Evolutionary conservation across 2,888 invertebrate genomes (phyloP).

Genomic region (Heteromurus nitidus): DNA sequence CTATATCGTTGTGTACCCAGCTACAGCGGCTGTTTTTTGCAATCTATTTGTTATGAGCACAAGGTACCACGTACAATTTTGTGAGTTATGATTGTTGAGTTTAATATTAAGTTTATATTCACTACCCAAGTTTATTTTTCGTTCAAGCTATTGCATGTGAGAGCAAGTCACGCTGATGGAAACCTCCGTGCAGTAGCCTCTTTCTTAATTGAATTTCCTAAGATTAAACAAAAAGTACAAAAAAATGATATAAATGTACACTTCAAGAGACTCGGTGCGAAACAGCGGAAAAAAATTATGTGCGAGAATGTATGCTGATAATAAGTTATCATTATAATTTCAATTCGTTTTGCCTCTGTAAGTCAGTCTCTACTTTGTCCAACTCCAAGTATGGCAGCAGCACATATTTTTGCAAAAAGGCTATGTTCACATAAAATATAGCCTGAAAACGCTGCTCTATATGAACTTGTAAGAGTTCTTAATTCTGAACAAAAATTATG

Average conservation of each 20-base stretch:
- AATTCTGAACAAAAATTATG: constrained; percentile 1
- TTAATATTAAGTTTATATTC: constrained; percentile 29
- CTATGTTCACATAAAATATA: background rate
- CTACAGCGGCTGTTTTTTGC: constrained; percentile 6
- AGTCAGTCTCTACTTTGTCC: no score
- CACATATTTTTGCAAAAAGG: constrained; percentile 47
- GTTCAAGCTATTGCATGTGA: constrained; percentile 71
- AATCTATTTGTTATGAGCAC: constrained; percentile 19
- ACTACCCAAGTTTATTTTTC: constrained; percentile 19
- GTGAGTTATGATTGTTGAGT: constrained; percentile 19
- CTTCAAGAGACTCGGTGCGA: constrained; percentile 60
- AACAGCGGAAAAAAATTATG: constrained; percentile 42
- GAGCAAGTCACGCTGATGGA: constrained; percentile 73
- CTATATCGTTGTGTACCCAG: background rate
- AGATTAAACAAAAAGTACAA: constrained; percentile 29
- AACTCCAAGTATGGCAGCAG: constrained; percentile 19
- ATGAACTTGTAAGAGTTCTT: constrained; percentile 54
- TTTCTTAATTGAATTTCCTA: constrained; percentile 64
- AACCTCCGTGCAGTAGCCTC: constrained; percentile 73
- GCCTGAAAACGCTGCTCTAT: constrained; percentile 28
- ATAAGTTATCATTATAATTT: constrained; percentile 31
- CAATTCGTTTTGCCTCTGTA: no score
- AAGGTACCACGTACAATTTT: constrained; percentile 20
- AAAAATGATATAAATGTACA: constrained; percentile 37
- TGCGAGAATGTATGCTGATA: constrained; percentile 18